Conservation (phyloP, 2,888 invertebrate genomes). For the Drosophila formosana region DNA sequence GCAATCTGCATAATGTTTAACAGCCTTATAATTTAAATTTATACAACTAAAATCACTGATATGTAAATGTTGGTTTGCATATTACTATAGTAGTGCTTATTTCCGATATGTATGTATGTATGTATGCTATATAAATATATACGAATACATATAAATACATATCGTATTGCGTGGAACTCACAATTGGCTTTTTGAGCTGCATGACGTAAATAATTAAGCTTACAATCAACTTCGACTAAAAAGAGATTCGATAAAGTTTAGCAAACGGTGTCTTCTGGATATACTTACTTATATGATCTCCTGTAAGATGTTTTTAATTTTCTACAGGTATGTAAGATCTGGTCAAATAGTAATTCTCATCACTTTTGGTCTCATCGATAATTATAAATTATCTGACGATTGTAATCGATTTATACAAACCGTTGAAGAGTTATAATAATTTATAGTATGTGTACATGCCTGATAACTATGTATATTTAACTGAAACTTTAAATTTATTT, state of each 20-base stretch:
- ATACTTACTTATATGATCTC: not conserved
- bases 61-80: slow-evolving; percentile 4
- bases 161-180: not conserved
- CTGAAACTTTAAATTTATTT: not conserved
- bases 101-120: slow-evolving; percentile 1
- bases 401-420: not conserved
- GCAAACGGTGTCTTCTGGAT: slow-evolving; percentile 2
- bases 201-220: slow-evolving; percentile 7
- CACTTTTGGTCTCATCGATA: not conserved
- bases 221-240: not conserved
- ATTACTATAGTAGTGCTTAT: slow-evolving; percentile 18
- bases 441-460: not conserved
- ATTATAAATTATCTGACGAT: not conserved
- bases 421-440: not conserved
- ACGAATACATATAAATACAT: not conserved
- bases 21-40: not conserved
- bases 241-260: not conserved
- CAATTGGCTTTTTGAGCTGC: slow-evolving; percentile 9
- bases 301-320: slow-evolving; percentile 19
- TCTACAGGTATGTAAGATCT: slow-evolving; percentile 39
- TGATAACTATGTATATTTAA: not conserved
- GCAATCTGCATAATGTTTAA: not conserved
- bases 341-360: slow-evolving; percentile 15
- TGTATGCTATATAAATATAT: not conserved
- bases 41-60: not conserved